These are phyloP conservation scores for Oxyruncus cristatus DNA, from an alignment of 2,113 vertebrate genomes.

Conservation along the genomic window DNA sequence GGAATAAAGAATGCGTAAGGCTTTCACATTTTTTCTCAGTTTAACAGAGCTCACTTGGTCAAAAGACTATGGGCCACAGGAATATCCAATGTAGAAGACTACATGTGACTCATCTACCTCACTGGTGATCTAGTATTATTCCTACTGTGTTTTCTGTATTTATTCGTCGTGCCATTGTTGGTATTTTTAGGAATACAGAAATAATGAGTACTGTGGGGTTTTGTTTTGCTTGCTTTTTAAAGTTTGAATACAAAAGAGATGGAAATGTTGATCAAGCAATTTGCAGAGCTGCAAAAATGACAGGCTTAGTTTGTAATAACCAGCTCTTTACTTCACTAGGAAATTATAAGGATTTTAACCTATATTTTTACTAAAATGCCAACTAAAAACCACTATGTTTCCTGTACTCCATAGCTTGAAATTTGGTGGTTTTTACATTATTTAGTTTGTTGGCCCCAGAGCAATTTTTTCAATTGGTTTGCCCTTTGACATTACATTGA, in stretches of 20 bases:
- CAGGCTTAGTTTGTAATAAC: not conserved
- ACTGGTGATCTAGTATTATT: not conserved
- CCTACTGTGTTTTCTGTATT: not conserved
- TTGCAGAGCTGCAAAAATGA: not conserved
- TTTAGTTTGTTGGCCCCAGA: not conserved
- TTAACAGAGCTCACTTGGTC: not conserved
- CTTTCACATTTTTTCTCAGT: not conserved
- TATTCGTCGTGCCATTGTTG: not conserved
- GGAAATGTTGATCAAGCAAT: not conserved
- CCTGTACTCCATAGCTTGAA: not conserved
- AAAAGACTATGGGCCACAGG: not conserved
- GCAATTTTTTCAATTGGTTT: not conserved
- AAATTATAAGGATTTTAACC: not conserved
- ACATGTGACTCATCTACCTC: not conserved
- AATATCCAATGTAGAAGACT: not conserved
- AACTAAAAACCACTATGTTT: not conserved
- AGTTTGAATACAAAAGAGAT: not conserved
- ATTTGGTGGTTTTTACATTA: not conserved
- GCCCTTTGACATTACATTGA: not conserved
- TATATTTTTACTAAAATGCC: not conserved
- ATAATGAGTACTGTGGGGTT: not conserved
- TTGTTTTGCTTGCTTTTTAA: not conserved
- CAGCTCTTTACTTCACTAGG: not conserved
- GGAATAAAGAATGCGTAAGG: not conserved
- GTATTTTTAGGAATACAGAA: not conserved